Evolutionary conservation across 2,113 vertebrate genomes (phyloP).

Genomic region (Paramormyrops kingsleyae): DNA sequence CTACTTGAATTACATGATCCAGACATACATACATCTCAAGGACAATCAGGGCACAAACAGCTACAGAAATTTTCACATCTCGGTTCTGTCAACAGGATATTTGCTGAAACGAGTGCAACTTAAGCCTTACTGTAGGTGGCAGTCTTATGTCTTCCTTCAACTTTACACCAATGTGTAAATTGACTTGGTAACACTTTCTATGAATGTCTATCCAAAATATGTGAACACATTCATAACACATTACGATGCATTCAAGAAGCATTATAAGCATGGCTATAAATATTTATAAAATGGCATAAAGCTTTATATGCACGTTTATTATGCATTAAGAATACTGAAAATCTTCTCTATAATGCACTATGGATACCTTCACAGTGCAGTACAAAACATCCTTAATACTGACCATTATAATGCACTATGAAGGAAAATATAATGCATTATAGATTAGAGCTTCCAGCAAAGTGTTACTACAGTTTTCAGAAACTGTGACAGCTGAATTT

Average conservation of each 20-base stretch:
- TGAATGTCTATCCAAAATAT: no score
- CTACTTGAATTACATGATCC: not conserved
- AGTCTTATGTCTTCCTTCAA: not conserved
- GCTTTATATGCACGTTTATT: not conserved
- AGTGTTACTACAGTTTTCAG: not conserved
- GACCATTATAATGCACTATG: not conserved
- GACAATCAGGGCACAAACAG: not conserved
- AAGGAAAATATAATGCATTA: not conserved
- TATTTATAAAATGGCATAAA: not conserved
- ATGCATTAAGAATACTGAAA: not conserved
- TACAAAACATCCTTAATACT: not conserved
- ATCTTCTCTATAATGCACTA: not conserved
- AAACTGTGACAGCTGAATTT: not conserved
- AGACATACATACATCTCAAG: not conserved
- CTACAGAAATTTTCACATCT: not conserved
- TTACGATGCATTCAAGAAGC: not conserved
- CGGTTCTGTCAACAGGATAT: not conserved
- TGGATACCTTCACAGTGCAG: not conserved
- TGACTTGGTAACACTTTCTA: not conserved
- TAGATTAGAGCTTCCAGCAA: not conserved
- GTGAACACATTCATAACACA: not conserved
- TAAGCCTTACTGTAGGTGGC: not conserved
- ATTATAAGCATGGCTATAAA: not conserved
- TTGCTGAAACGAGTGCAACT: not conserved
- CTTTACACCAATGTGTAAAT: not conserved